Base-by-base conservation (phyloP, 2,888 invertebrate genomes). In the Chrysina gloriosa region DNA sequence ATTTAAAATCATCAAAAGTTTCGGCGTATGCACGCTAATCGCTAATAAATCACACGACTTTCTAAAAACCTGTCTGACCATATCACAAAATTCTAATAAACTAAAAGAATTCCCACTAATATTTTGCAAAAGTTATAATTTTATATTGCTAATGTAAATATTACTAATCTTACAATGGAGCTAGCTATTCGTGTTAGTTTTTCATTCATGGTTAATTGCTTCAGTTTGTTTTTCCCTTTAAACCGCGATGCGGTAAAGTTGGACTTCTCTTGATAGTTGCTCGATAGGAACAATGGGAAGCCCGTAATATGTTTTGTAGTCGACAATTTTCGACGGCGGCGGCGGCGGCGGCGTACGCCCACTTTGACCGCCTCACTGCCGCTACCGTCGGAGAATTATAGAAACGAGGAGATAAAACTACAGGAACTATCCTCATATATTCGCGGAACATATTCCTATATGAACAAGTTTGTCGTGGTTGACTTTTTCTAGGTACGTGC, bases 371-470 rank as follows among this genome's bases (percentile, higher is more conserved):
- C 42, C 19, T 7, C 2, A 42, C 19, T 0, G 6, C 4, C 7
- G 42, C 7, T 42, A 42, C 19, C 7, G 42, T 19, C n/a, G n/a
- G 36, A 9, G n/a, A 36, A 19, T 14, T 52, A 16, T 27, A 11
- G 11, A 16, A 52, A 52, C 27, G 11, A 31, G 6, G 14, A 52
- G 52, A 52, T 52, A 52, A 52, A 52, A 52, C 52, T 50, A 29
- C 29, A 29, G 52, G 29, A 52, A 52, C 52, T 31, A 52, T 52
- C 31, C 31, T 52, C 52, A 52, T 52, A 52, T 52, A 31, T 52
- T 29, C 52, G 52, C 29, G 19, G 16, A 52, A 52, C 52, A 52
- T 52, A 14, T 27, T 27, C 29, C 52, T 29, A 16, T 27, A 14
- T 9, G 14, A 16, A 27, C 29, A 52, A 52, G 52, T 52, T 52